phyloP scores from a whole-genome alignment of 2,113 vertebrate species.

The Lophius piscatorius region DNA sequence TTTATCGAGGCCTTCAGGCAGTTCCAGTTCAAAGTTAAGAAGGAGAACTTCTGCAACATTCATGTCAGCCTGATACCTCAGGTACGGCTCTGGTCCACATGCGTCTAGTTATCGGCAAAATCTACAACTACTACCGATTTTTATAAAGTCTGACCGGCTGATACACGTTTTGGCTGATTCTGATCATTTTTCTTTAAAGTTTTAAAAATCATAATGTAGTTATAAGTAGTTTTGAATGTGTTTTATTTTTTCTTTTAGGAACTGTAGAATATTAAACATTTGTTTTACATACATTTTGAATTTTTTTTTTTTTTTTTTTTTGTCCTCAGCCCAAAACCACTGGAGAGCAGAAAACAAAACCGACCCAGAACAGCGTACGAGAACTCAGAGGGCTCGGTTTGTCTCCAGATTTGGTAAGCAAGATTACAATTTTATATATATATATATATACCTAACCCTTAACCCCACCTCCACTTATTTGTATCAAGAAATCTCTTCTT shows the following conservation, averaged over 20 bases:
- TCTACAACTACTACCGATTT: not conserved
- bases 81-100: conserved; percentile 73
- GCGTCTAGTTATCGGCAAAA: not conserved
- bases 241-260: no score
- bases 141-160: no score
- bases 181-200: not conserved
- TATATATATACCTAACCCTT: no score
- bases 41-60: conserved; percentile 96
- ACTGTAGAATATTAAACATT: no score
- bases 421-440: not conserved
- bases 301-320: not conserved
- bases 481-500: no score
- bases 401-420: conserved; percentile 92
- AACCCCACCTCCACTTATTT: no score
- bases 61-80: conserved; percentile 96
- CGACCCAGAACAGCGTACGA: conserved; percentile 95
- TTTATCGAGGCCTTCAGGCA: conserved; percentile 98
- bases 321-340: conserved; percentile 88
- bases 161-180: not conserved
- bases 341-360: conserved; percentile 98
- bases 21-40: conserved; percentile 97
- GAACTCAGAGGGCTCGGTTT: conserved; percentile 94
- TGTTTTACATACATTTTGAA: no score
- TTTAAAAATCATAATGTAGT: no score
- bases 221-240: no score